Evolutionary conservation across 1,140 invertebrate species (phyloP).

Genomic region (Drosophila kurseongensis): DNA sequence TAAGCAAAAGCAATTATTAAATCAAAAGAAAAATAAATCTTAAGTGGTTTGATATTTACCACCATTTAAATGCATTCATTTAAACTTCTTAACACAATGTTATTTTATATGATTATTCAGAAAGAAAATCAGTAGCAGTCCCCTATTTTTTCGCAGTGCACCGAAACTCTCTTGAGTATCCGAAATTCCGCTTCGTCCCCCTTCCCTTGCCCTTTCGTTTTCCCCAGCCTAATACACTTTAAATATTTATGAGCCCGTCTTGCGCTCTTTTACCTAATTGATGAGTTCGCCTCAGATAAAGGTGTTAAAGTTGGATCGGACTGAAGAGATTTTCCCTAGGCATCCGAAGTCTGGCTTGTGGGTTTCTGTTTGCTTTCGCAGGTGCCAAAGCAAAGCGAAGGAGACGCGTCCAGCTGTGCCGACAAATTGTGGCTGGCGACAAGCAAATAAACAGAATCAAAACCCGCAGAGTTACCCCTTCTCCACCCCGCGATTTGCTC

Average conservation of each 20-base stretch:
- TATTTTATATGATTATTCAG: background rate
- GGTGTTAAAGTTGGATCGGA: slow-evolving; percentile 50
- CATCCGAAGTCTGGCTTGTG: background rate
- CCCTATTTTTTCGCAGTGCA: background rate
- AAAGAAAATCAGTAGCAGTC: background rate
- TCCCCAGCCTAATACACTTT: slow-evolving; percentile 48
- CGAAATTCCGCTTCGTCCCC: slow-evolving; percentile 16
- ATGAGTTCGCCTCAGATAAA: slow-evolving; percentile 63
- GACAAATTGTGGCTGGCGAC: slow-evolving; percentile 79
- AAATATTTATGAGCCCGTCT: slow-evolving; percentile 77
- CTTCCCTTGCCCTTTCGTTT: slow-evolving; percentile 3
- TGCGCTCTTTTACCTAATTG: slow-evolving; percentile 70
- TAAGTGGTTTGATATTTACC: no score
- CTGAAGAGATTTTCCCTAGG: slow-evolving; percentile 31
- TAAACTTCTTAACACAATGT: no score
- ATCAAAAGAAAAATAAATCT: no score
- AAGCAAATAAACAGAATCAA: slow-evolving; percentile 82
- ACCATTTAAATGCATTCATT: no score
- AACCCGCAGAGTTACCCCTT: slow-evolving; percentile 32
- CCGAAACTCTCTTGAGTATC: slow-evolving; percentile 21
- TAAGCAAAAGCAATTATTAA: no score
- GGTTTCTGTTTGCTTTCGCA: slow-evolving; percentile 47
- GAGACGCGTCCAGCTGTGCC: slow-evolving; percentile 75
- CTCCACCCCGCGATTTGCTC: slow-evolving; percentile 31
- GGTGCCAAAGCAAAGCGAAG: slow-evolving; percentile 49